These are phyloP conservation scores for Ctenicera cuprea DNA, from an alignment of 2,888 invertebrate genomes.

Conservation along the genomic window DNA sequence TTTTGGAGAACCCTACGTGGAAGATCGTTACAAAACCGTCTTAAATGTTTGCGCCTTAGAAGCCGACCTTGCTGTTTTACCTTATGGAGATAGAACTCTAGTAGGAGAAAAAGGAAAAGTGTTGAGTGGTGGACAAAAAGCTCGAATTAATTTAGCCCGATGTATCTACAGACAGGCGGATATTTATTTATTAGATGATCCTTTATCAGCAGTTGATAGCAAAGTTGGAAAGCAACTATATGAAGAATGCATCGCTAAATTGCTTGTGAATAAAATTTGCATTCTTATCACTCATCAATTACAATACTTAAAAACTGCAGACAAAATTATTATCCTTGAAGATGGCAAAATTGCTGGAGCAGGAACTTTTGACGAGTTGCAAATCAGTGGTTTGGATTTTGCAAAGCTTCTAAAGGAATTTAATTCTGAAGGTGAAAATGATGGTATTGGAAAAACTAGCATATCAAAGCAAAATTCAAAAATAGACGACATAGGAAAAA, in stretches of 20 bases:
- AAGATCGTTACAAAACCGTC: constrained; percentile 77
- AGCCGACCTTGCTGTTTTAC: constrained; percentile 82
- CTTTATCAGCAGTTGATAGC: constrained; percentile 87
- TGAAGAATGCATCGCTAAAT: constrained; percentile 81
- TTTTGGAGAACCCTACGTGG: constrained; percentile 80
- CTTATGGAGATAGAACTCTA: constrained; percentile 84
- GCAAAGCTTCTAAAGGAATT: constrained; percentile 71
- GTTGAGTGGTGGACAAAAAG: constrained; percentile 89
- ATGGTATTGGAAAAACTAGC: constrained; percentile 56
- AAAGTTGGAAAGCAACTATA: constrained; percentile 84
- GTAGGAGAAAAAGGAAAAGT: constrained; percentile 89
- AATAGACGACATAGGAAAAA: constrained; percentile 58
- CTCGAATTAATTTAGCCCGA: constrained; percentile 86
- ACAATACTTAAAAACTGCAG: constrained; percentile 73
- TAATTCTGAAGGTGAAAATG: constrained; percentile 67
- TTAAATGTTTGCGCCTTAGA: constrained; percentile 80
- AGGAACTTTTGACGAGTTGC: constrained; percentile 81
- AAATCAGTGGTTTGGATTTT: constrained; percentile 83
- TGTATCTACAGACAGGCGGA: constrained; percentile 80
- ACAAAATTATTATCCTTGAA: constrained; percentile 69
- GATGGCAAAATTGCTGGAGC: constrained; percentile 75
- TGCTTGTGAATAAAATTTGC: constrained; percentile 76
- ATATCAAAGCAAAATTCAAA: constrained; percentile 1
- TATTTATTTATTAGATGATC: constrained; percentile 79
- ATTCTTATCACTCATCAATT: constrained; percentile 84